These are phyloP conservation scores for Carabus problematicus DNA, from an alignment of 2,888 invertebrate species.

Conservation along the genomic window DNA sequence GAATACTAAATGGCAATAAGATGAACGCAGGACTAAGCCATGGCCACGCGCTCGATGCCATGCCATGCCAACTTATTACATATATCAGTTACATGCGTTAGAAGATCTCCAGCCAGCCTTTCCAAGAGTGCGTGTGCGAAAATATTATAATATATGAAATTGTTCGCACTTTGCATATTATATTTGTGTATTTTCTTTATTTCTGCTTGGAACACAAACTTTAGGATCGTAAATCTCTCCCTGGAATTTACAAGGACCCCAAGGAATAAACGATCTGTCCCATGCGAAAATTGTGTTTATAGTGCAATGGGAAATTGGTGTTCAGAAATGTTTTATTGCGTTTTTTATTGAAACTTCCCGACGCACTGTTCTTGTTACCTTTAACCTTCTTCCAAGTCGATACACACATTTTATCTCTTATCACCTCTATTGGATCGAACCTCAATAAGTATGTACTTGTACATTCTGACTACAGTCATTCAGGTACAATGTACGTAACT, in stretches of 20 bases:
- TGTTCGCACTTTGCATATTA: slow-evolving; percentile 19
- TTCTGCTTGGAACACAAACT: slow-evolving; percentile 7
- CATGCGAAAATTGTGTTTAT: slow-evolving; percentile 12
- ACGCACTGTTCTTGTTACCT: no score
- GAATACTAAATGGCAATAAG: background rate
- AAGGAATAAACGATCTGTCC: slow-evolving; percentile 4
- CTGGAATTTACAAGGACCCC: slow-evolving; percentile 12
- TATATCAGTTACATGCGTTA: slow-evolving; percentile 27
- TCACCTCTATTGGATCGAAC: no score
- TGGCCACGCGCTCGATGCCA: background rate
- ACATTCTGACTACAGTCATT: no score
- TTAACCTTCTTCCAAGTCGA: no score
- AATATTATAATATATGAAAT: slow-evolving; percentile 21
- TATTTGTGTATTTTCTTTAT: slow-evolving; percentile 10
- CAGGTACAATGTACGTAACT: no score
- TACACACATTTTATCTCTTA: no score
- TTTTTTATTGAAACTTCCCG: no score
- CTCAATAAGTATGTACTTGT: no score
- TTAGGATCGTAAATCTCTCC: slow-evolving; percentile 7
- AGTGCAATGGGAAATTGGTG: background rate
- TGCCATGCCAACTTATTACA: slow-evolving; percentile 30
- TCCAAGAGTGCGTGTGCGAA: slow-evolving; percentile 13
- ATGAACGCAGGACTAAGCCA: slow-evolving; percentile 13
- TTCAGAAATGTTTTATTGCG: no score
- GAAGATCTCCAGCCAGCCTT: background rate